These are phyloP conservation scores for Aplochiton taeniatus DNA, from an alignment of 2,797 vertebrate species.

Conservation along the genomic window DNA sequence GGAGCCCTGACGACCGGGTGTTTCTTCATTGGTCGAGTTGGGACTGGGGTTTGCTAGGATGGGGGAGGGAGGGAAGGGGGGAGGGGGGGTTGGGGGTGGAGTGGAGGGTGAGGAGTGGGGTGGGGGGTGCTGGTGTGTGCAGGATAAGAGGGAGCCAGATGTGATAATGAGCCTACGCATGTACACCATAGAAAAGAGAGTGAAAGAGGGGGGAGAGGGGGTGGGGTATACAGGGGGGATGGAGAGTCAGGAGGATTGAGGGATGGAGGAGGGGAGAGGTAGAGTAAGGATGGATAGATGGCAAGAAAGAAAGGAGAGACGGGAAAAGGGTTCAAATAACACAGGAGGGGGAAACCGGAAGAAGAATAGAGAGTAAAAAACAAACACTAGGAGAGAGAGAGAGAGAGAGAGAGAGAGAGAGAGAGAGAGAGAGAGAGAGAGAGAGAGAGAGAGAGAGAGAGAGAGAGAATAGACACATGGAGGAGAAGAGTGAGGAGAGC, in stretches of 20 bases:
- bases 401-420: neutral
- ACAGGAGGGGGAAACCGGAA: slow-evolving; percentile 12
- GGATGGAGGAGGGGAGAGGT: slow-evolving; percentile 1
- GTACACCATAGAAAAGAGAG: slow-evolving; percentile 10
- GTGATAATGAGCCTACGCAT: slow-evolving; percentile 39
- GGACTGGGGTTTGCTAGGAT: slow-evolving; percentile 21
- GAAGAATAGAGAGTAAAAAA: neutral
- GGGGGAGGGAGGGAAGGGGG: slow-evolving; percentile 33
- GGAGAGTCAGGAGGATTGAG: neutral
- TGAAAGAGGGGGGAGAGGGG: slow-evolving; percentile 8
- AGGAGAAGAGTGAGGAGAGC: neutral
- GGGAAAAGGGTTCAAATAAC: slow-evolving; percentile 1
- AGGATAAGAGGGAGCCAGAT: slow-evolving; percentile 29
- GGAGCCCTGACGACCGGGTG: slow-evolving; percentile 65
- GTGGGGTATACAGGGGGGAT: slow-evolving; percentile 2
- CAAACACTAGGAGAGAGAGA: neutral
- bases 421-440: slow-evolving; percentile 4
- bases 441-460: neutral
- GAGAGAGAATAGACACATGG: too few relatives aligned
- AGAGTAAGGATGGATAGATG: slow-evolving; percentile 20
- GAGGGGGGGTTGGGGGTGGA: slow-evolving; percentile 28
- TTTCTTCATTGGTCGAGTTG: slow-evolving; percentile 65
- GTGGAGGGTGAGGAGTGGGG: neutral
- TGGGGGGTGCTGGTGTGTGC: neutral
- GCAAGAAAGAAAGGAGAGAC: slow-evolving; percentile 47